Base-by-base conservation (phyloP, 2,797 vertebrate species). In the Pyrrhura leucotis region DNA sequence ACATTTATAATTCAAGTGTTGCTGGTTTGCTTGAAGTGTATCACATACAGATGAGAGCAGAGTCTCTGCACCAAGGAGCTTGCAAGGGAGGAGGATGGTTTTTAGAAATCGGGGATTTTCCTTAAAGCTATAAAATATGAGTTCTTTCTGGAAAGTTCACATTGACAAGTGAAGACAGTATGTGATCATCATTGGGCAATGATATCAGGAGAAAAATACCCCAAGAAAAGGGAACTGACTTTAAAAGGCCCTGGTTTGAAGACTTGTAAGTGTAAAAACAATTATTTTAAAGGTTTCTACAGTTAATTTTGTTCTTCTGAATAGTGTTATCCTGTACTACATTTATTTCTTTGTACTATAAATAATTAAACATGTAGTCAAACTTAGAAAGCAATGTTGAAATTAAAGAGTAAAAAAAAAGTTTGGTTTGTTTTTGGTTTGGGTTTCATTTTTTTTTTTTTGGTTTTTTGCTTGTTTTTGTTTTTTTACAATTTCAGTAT, bases 1-100 rank as follows among this genome's bases (percentile, higher is more conserved):
- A 80, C 90, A 95, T 96, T 91, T 87, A 96, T 95, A 90, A 93
- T 91, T 96, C 89, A 96, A 94, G 71, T 82, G 85, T 59, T 95
- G 42, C 37, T 96, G 89, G 88, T 88, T 91, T 96, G 40, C 72
- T 89, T 94, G 84, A 77, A 95, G 58, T 90, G 20, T 94, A 92
- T 93, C 68, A 74, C 77, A 61, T 89, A 90, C 78, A 95, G 78
- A 90, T 74, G 67, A 94, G 88, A 93, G 82, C 51, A 61, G 69
- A 90, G 31, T 88, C 53, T 82, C 51, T 79, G 71, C 69, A 90
- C 67, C 83, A 90, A 87, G 67, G 61, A 96, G 61, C 56, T 91
- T 91, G 67, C 88, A 94, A 79, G 91, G 65, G 53, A 95, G 77
- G 63, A 67, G 51, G 31, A 33, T 40, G 16, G 0, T 10, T 84